These are phyloP conservation scores for Orussus abietinus DNA, from an alignment of 1,140 invertebrate species.

Conservation along the genomic window DNA sequence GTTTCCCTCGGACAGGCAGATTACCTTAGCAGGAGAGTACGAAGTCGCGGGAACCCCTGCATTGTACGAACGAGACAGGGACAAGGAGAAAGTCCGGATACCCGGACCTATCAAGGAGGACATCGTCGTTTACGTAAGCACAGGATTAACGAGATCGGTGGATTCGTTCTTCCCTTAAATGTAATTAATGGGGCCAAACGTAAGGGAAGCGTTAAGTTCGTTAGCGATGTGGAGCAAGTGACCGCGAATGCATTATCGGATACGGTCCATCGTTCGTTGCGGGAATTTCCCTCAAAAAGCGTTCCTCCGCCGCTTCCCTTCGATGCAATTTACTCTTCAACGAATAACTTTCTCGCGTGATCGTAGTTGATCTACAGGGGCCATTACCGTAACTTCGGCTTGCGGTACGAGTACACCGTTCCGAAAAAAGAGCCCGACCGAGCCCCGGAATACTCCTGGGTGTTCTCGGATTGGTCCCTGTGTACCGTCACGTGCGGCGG, in stretches of 20 bases:
- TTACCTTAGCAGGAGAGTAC: conserved; percentile 78
- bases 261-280: too few relatives aligned
- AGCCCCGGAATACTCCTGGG: conserved; percentile 67
- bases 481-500: conserved; percentile 76
- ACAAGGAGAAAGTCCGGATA: conserved; percentile 77
- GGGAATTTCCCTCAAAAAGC: too few relatives aligned
- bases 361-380: conserved; percentile 80
- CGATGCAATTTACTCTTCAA: too few relatives aligned
- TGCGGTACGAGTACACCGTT: conserved; percentile 80
- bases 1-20: conserved; percentile 55
- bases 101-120: conserved; percentile 79
- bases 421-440: conserved; percentile 62
- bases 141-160: not conserved
- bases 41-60: conserved; percentile 77
- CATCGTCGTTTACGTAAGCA: conserved; percentile 77
- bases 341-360: conserved; percentile 6
- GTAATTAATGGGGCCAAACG: too few relatives aligned
- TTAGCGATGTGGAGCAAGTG: too few relatives aligned
- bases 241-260: too few relatives aligned
- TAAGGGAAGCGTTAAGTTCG: too few relatives aligned
- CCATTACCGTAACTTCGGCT: conserved; percentile 71
- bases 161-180: too few relatives aligned
- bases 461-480: conserved; percentile 71
- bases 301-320: conserved; percentile 4
- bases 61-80: conserved; percentile 75